Conservation (phyloP, 2,888 invertebrate genomes). For the Heliconius charithonia region DNA sequence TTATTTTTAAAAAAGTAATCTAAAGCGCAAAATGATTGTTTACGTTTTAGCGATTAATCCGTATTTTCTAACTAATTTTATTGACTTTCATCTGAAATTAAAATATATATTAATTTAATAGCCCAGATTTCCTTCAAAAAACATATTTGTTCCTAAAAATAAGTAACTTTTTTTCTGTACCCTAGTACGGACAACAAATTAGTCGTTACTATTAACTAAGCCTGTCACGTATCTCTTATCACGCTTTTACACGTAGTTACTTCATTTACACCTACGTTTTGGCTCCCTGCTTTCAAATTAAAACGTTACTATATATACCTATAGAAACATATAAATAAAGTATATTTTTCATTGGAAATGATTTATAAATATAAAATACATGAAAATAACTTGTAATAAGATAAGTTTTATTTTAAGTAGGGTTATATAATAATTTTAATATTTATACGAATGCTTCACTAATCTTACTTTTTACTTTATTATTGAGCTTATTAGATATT, state of each 20-base stretch:
- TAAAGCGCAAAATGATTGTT: no score
- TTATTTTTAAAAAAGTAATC: no score
- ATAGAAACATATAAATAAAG: no score
- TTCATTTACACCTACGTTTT: conserved; percentile 12
- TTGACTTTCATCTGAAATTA: no score
- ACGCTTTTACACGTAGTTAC: conserved; percentile 13
- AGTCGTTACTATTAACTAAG: conserved; percentile 33
- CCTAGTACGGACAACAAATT: not conserved
- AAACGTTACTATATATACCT: not conserved
- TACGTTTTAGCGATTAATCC: no score
- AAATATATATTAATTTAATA: no score
- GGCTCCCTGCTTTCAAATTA: not conserved
- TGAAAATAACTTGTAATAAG: not conserved
- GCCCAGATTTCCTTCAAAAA: not conserved
- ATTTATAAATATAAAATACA: no score
- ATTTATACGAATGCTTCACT: not conserved
- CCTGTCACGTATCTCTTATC: conserved; percentile 25
- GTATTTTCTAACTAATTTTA: no score
- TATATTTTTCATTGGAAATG: no score
- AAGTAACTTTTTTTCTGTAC: not conserved
- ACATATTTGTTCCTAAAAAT: not conserved
- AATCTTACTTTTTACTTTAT: not conserved
- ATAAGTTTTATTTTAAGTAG: not conserved
- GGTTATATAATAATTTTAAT: not conserved
- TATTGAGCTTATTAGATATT: no score